Percentiles rank a stretch among this genome's conserved stretches.
Evolutionary conservation across 2,888 invertebrate species (phyloP).

Genomic region (Amphipyra berbera): DNA sequence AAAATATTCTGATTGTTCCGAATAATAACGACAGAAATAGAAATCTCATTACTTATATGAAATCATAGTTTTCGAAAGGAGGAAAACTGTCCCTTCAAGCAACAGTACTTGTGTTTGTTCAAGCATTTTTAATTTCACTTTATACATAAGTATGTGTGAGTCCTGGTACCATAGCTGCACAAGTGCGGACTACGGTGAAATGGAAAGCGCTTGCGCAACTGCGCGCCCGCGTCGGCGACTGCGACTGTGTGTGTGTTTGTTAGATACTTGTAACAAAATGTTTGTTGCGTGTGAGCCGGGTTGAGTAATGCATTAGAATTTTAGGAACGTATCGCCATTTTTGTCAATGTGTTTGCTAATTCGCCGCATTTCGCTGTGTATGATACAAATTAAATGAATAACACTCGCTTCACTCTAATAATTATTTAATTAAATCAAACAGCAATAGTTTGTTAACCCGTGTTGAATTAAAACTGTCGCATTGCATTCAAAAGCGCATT

Average conservation of each 20-base stretch:
- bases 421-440: conserved; percentile 33
- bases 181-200: conserved; percentile 76
- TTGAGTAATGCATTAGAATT: conserved; percentile 65
- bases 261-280: conserved; percentile 54
- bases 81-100: conserved; percentile 4
- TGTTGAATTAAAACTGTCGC: conserved; percentile 50
- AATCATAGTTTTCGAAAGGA: conserved; percentile 10
- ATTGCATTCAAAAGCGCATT: conserved; percentile 58
- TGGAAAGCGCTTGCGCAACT: conserved; percentile 88
- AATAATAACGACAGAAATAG: too few species aligned
- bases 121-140: conserved; percentile 36
- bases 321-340: conserved; percentile 46
- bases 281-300: conserved; percentile 52
- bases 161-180: conserved; percentile 40
- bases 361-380: not conserved
- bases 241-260: conserved; percentile 50
- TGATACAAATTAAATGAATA: not conserved
- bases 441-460: conserved; percentile 44
- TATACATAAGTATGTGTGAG: conserved; percentile 25
- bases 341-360: conserved; percentile 19
- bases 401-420: conserved; percentile 16
- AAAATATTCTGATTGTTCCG: too few species aligned
- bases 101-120: conserved; percentile 11
- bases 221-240: conserved; percentile 40
- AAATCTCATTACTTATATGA: not conserved